Percentiles rank a stretch among this genome's conserved stretches.
phyloP scores from a whole-genome alignment of 2,888 invertebrate genomes.

The Ligdia adustata region DNA sequence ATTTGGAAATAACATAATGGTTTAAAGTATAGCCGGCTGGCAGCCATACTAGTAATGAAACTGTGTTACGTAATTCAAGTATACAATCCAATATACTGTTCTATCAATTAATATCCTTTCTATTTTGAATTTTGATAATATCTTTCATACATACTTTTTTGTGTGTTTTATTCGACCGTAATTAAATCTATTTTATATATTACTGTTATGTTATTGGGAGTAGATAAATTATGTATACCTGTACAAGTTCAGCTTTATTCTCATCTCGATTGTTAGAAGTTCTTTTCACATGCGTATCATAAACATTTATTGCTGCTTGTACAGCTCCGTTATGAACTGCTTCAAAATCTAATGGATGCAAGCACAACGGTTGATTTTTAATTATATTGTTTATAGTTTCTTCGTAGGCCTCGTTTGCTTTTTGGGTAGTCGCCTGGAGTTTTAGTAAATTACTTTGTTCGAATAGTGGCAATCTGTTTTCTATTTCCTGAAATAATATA shows the following conservation, averaged over 20 bases:
- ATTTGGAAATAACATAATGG: no score
- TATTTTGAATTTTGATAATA: no score
- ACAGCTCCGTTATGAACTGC: constrained; percentile 3
- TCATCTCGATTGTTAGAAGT: constrained; percentile 1
- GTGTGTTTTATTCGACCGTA: no score
- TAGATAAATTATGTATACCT: no score
- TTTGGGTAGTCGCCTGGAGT: constrained; percentile 3
- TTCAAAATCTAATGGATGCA: constrained; percentile 11
- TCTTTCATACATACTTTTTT: no score
- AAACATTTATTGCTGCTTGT: not conserved
- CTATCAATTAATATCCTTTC: no score
- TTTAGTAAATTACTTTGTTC: constrained; percentile 14
- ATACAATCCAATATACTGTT: no score
- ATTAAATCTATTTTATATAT: no score
- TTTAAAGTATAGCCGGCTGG: no score
- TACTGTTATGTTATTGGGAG: no score
- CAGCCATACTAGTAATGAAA: no score
- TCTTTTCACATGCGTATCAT: not conserved
- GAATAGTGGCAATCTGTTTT: constrained; percentile 4
- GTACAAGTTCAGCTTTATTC: not conserved
- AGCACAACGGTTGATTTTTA: constrained; percentile 8
- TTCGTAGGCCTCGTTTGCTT: constrained; percentile 14
- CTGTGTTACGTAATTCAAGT: no score
- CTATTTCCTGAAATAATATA: constrained; percentile 8
- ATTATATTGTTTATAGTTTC: not conserved